These are phyloP conservation scores for Tichodroma muraria DNA, from an alignment of 2,113 vertebrate species.

Conservation along the genomic window DNA sequence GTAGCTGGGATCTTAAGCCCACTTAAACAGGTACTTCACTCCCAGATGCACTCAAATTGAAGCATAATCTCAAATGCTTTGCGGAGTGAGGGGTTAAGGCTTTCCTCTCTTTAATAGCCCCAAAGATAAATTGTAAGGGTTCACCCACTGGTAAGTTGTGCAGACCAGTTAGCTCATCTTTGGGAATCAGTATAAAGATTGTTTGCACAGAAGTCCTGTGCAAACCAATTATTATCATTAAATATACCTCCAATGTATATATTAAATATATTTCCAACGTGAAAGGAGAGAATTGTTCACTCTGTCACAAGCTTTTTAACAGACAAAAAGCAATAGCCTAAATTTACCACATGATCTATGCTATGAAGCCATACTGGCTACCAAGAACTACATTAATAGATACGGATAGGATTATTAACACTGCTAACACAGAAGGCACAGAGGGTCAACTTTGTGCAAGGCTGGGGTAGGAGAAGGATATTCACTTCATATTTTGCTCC, in stretches of 20 bases:
- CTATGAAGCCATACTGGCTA: background rate
- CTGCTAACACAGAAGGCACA: background rate
- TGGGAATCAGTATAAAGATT: background rate
- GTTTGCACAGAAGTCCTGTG: background rate
- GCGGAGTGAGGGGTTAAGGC: background rate
- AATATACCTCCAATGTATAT: background rate
- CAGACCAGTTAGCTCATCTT: background rate
- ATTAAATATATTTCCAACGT: background rate
- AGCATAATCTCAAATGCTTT: background rate
- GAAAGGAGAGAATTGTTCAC: background rate
- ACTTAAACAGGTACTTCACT: background rate
- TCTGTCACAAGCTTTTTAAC: background rate
- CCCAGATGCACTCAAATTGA: background rate
- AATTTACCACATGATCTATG: background rate
- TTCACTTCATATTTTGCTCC: background rate
- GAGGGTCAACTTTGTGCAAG: background rate
- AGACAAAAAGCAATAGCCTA: background rate
- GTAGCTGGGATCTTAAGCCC: background rate
- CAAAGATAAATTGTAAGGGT: background rate
- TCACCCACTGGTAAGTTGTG: background rate
- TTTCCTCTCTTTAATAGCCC: background rate
- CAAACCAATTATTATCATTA: background rate
- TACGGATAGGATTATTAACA: background rate
- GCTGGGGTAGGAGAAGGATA: background rate
- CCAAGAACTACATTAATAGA: background rate